Evolutionary conservation across 2,888 invertebrate species (phyloP).

Genomic region (Ceratothoa steindachneri): DNA sequence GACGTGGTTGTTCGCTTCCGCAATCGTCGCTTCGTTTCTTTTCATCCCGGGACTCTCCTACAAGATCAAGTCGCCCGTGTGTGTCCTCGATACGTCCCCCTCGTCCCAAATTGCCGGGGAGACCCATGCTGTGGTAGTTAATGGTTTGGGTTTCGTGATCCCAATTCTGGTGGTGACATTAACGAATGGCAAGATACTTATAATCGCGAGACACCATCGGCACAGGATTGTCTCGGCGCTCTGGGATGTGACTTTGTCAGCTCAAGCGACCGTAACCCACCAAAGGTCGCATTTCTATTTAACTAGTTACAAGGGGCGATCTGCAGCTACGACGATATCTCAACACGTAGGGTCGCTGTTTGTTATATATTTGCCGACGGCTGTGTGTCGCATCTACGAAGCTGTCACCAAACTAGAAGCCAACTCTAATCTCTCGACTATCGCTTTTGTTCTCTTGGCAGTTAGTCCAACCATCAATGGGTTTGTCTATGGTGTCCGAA

Average conservation of each 20-base stretch:
- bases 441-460: conserved; percentile 64
- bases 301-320: conserved; percentile 58
- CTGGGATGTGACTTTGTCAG: conserved; percentile 75
- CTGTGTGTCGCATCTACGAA: conserved; percentile 67
- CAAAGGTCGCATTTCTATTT: conserved; percentile 73
- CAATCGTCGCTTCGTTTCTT: conserved; percentile 48
- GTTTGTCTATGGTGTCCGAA: conserved; percentile 71
- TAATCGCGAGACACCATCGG: conserved; percentile 65
- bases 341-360: conserved; percentile 69
- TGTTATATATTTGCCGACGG: conserved; percentile 70
- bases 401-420: conserved; percentile 51
- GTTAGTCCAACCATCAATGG: conserved; percentile 71
- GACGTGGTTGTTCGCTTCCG: conserved; percentile 58
- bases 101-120: conserved; percentile 27
- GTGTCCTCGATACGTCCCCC: conserved; percentile 20
- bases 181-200: conserved; percentile 53
- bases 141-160: conserved; percentile 49
- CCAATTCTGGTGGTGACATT: conserved; percentile 50
- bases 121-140: conserved; percentile 48
- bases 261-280: conserved; percentile 62
- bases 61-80: conserved; percentile 19
- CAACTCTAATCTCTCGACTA: conserved; percentile 49
- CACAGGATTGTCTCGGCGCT: conserved; percentile 79
- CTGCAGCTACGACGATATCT: conserved; percentile 65
- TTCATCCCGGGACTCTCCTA: conserved; percentile 30